Evolutionary conservation across 2,888 invertebrate species (phyloP).

Genomic region (Drosophila acutilabella): DNA sequence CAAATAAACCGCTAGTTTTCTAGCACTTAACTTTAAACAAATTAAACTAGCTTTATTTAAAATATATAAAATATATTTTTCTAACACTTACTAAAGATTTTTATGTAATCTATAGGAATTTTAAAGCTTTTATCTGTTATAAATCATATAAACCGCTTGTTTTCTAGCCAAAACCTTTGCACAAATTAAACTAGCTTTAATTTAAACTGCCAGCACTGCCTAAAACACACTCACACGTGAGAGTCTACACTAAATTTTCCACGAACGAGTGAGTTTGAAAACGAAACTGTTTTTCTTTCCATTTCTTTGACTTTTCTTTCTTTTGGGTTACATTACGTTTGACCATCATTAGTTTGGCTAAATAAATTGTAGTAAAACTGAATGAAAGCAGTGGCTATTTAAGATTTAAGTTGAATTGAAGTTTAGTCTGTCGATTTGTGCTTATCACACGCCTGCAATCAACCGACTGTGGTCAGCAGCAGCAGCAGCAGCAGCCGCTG

Average conservation of each 20-base stretch:
- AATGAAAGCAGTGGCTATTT: conserved; percentile 61
- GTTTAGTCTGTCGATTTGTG: conserved; percentile 43
- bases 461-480: background rate
- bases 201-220: conserved; percentile 4
- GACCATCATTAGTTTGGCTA: conserved; percentile 76
- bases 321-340: conserved; percentile 60
- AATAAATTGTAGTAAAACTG: conserved; percentile 65
- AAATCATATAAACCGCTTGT: no score
- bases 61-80: background rate
- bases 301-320: background rate
- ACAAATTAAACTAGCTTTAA: background rate
- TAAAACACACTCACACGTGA: background rate
- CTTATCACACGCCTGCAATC: conserved; percentile 73
- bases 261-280: conserved; percentile 77
- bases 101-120: no score
- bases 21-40: background rate
- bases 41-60: background rate
- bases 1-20: no score
- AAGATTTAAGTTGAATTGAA: conserved; percentile 6
- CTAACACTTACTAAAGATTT: no score
- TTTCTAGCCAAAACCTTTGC: background rate
- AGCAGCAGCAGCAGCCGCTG: conserved; percentile 15
- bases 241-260: conserved; percentile 77
- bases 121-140: no score
- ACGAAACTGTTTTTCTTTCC: conserved; percentile 70